Conservation (phyloP, 2,113 vertebrate species). For the Myocastor coypus region DNA sequence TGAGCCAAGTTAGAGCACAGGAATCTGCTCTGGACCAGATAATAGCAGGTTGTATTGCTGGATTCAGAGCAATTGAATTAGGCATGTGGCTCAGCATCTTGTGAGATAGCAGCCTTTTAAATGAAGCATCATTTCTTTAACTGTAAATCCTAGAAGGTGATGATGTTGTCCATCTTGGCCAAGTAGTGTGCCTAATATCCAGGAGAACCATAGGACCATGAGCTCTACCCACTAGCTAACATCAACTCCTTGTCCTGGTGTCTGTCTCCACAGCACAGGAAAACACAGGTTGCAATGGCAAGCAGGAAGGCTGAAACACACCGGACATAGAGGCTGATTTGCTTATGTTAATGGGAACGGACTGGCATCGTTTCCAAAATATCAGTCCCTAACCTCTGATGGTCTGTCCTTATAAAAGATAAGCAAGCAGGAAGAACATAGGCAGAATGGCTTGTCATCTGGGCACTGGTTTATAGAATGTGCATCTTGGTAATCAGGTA, state of each 20-base stretch:
- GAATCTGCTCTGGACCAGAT: neutral
- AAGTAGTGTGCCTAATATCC: neutral
- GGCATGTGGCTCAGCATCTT: too few relatives aligned
- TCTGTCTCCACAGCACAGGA: neutral
- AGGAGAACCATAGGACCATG: neutral
- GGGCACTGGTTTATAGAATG: too few relatives aligned
- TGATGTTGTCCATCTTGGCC: neutral
- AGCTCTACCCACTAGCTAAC: neutral
- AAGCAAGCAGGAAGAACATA: too few relatives aligned
- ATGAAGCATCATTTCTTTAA: conserved; percentile 26
- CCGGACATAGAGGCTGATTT: too few relatives aligned
- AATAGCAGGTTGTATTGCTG: neutral
- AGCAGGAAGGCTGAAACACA: too few relatives aligned
- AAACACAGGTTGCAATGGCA: neutral
- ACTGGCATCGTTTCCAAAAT: too few relatives aligned
- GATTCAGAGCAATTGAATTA: neutral
- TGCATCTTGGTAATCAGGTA: too few relatives aligned
- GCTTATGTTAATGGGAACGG: too few relatives aligned
- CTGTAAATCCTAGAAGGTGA: neutral
- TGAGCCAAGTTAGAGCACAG: neutral
- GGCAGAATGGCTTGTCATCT: too few relatives aligned
- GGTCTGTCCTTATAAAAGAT: too few relatives aligned
- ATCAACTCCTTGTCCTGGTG: neutral
- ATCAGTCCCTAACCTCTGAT: too few relatives aligned
- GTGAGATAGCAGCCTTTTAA: too few relatives aligned